These are phyloP conservation scores for Pavo muticus DNA, from an alignment of 2,113 vertebrate species.

Conservation along the genomic window DNA sequence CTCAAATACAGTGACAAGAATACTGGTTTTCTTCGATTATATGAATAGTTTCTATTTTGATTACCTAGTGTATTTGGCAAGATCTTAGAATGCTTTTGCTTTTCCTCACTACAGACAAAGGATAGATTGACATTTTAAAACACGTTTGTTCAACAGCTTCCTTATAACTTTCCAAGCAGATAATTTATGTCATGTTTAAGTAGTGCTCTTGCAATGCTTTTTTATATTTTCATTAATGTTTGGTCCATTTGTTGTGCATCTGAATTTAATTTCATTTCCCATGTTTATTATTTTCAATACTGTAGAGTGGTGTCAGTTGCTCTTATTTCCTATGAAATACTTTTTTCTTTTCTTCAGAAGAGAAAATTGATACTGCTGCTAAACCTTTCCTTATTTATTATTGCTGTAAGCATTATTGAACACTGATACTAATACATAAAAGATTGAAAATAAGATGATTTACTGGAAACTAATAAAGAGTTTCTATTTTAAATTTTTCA, in stretches of 20 bases:
- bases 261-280: neutral
- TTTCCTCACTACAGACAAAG: neutral
- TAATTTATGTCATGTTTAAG: neutral
- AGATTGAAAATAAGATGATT: neutral
- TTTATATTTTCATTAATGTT: neutral
- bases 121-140: neutral
- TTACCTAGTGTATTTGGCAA: neutral
- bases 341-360: neutral
- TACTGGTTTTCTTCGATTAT: neutral
- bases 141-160: neutral
- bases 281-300: neutral
- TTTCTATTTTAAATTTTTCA: neutral
- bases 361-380: neutral
- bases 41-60: neutral
- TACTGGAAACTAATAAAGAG: neutral
- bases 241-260: neutral
- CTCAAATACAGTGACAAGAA: neutral
- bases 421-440: neutral
- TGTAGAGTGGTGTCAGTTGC: neutral
- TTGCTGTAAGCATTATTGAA: neutral
- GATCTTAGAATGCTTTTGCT: neutral
- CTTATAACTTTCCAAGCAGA: neutral
- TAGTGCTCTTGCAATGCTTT: neutral
- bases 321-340: neutral
- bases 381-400: neutral